Evolutionary conservation across 2,797 vertebrate species (phyloP).

Genomic region (Heteromormyrus szaboi): DNA sequence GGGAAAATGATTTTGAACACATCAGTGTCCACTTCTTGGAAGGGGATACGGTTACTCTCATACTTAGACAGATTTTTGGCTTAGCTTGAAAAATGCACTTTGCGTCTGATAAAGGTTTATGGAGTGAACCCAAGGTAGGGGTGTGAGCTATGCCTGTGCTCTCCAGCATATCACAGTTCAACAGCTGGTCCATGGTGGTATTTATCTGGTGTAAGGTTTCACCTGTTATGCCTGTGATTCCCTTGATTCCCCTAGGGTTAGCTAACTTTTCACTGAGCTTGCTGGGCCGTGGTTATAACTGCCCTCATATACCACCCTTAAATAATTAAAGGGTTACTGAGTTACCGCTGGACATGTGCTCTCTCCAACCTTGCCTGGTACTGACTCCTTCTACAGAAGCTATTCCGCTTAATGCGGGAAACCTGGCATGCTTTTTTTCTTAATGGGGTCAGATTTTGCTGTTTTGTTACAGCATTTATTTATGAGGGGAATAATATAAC

Average conservation of each 20-base stretch:
- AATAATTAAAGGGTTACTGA: neutral
- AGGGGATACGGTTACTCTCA: neutral
- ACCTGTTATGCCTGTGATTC: neutral
- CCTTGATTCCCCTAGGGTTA: neutral
- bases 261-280: neutral
- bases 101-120: neutral
- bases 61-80: neutral
- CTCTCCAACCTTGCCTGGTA: neutral
- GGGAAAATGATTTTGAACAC: neutral
- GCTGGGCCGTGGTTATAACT: neutral
- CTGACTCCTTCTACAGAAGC: constrained; percentile 1
- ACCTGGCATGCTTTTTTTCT: constrained; percentile 2
- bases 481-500: neutral
- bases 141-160: neutral
- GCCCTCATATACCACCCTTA: neutral
- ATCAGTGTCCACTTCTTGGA: neutral
- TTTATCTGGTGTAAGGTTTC: neutral
- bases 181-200: neutral
- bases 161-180: neutral
- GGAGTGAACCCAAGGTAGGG: neutral
- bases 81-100: neutral
- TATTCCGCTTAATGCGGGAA: neutral
- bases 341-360: neutral
- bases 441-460: neutral
- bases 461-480: neutral